phyloP scores from a whole-genome alignment of 2,113 vertebrate species.

The Dendrocopos noguchii region DNA sequence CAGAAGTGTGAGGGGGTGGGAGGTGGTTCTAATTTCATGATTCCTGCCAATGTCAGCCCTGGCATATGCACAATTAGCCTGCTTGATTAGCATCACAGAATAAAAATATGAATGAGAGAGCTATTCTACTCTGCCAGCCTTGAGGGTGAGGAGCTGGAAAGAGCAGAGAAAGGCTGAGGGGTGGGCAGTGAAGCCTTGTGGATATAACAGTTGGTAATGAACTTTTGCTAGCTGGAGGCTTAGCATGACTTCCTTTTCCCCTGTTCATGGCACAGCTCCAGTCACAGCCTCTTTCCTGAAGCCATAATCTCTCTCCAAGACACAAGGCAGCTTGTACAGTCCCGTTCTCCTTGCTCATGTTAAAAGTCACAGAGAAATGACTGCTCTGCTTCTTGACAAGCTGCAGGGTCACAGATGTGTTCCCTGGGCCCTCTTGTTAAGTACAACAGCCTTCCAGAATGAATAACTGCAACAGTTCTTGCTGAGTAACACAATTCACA shows the following conservation, averaged over 20 bases:
- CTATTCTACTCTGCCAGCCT: neutral
- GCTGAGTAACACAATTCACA: neutral
- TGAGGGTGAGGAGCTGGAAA: neutral
- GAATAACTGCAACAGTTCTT: neutral
- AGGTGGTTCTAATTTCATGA: neutral
- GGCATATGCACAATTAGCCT: neutral
- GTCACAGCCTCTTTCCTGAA: neutral
- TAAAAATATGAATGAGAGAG: neutral
- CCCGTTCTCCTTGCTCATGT: neutral
- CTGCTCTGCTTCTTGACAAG: neutral
- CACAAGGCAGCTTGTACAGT: neutral
- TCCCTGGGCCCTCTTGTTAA: neutral
- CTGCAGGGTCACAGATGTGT: neutral
- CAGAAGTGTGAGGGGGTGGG: neutral
- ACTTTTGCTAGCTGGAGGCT: neutral
- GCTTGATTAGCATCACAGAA: neutral
- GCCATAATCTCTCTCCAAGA: accelerated
- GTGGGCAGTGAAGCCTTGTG: neutral
- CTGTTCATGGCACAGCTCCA: neutral
- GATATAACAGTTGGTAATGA: neutral
- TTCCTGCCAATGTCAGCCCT: neutral
- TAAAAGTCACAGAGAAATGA: neutral
- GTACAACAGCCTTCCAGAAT: neutral
- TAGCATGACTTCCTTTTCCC: neutral
- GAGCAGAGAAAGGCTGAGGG: neutral